Evolutionary conservation across 2,888 invertebrate species (phyloP).

Genomic region (Dynastes tityus): DNA sequence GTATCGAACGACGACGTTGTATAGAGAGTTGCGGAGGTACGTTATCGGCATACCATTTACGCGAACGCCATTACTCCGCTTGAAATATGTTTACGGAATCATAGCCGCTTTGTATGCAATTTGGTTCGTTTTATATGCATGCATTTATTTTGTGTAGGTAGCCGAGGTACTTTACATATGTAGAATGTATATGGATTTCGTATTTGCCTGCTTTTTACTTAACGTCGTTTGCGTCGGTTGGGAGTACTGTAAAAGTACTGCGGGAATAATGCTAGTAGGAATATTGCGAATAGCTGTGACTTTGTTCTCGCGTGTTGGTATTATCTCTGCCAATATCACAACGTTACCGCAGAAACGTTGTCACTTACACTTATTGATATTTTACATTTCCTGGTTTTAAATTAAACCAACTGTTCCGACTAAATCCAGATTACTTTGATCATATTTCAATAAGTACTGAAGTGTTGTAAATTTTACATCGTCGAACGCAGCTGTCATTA

Average conservation of each 20-base stretch:
- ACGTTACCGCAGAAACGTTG: too few relatives aligned
- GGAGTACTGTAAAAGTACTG: background rate
- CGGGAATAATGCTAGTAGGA: background rate
- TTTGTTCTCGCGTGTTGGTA: too few relatives aligned
- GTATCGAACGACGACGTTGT: conserved; percentile 27
- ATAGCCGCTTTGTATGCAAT: conserved; percentile 40
- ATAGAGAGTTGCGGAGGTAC: background rate
- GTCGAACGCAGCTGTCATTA: too few relatives aligned
- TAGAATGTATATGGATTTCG: background rate
- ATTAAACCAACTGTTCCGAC: too few relatives aligned
- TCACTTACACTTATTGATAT: too few relatives aligned
- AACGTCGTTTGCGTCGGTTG: background rate
- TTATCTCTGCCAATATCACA: too few relatives aligned
- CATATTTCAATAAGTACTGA: too few relatives aligned
- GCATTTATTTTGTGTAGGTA: conserved; percentile 8
- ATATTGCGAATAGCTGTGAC: background rate
- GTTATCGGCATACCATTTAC: conserved; percentile 42
- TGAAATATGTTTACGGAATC: conserved; percentile 40
- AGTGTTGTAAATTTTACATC: too few relatives aligned
- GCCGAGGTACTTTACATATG: background rate
- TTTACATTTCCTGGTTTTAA: too few relatives aligned
- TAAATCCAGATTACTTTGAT: too few relatives aligned
- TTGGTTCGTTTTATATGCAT: conserved; percentile 31
- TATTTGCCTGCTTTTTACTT: background rate
- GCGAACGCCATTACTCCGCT: conserved; percentile 33